Conservation (phyloP, 2,797 vertebrate genomes). For the Tangara arthus region DNA sequence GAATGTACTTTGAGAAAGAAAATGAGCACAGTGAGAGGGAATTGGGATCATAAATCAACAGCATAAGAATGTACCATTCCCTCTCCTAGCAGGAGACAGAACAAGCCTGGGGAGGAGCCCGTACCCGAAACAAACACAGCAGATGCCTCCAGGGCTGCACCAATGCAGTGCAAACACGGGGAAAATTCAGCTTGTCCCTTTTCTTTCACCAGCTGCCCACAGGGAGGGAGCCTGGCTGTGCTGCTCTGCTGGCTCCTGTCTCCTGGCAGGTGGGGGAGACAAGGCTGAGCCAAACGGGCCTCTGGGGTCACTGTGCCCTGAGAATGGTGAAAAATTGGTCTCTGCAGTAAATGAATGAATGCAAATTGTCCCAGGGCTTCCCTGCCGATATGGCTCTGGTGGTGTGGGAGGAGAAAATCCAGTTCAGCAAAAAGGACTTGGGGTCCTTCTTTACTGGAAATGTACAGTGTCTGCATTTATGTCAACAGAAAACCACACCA, state of each 20-base stretch:
- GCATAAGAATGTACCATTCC: not conserved
- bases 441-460: not conserved
- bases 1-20: conserved; percentile 1
- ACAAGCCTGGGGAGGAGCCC: not conserved
- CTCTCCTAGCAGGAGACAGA: not conserved
- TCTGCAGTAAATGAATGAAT: not conserved
- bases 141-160: not conserved
- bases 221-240: not conserved
- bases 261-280: not conserved
- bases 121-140: not conserved
- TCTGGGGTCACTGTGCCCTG: not conserved
- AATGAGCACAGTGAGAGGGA: not conserved
- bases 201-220: not conserved
- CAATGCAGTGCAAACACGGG: not conserved
- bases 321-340: not conserved
- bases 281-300: fast-evolving
- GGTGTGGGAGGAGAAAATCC: not conserved
- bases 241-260: fast-evolving
- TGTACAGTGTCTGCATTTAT: not conserved
- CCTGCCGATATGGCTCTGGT: fast-evolving
- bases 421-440: not conserved
- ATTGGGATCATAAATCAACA: not conserved
- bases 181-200: not conserved
- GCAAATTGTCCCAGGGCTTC: not conserved
- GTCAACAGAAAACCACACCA: not conserved